Evolutionary conservation across 1,140 invertebrate genomes (phyloP).

Genomic region (Dreissena polymorpha): DNA sequence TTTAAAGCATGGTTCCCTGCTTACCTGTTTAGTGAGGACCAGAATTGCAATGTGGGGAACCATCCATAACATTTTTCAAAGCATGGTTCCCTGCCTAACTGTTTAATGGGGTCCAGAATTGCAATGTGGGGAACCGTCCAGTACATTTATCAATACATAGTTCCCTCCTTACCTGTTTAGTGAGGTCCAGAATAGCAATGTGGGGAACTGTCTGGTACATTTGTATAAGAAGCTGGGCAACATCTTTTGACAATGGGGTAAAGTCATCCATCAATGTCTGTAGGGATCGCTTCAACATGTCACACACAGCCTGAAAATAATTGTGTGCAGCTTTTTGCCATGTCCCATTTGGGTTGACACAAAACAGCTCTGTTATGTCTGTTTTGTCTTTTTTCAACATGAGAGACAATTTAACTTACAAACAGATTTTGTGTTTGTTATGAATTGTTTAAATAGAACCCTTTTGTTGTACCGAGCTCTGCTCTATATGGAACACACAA

Average conservation of each 20-base stretch:
- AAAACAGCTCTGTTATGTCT: no score
- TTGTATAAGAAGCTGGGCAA: conserved; percentile 85
- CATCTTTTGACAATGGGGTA: conserved; percentile 83
- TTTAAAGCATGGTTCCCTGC: neutral
- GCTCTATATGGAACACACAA: no score
- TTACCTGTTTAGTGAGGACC: neutral
- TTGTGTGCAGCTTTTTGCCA: neutral
- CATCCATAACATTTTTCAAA: neutral
- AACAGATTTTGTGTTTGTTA: no score
- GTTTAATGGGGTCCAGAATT: neutral
- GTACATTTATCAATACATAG: neutral
- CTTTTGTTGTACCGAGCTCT: no score
- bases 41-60: neutral
- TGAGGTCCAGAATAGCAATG: conserved; percentile 85
- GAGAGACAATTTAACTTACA: no score
- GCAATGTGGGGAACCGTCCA: neutral
- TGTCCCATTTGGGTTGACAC: no score
- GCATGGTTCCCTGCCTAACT: neutral
- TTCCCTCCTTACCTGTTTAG: conserved; percentile 83
- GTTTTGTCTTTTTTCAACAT: no score
- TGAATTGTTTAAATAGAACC: no score
- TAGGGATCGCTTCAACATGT: conserved; percentile 86
- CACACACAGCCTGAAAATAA: conserved; percentile 84
- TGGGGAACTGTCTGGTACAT: conserved; percentile 87
- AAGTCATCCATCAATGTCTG: conserved; percentile 85